Evolutionary conservation across 2,113 vertebrate species (phyloP), one percentile per base, ranked within the genome.

Genomic region (Sigmodon hispidus): DNA sequence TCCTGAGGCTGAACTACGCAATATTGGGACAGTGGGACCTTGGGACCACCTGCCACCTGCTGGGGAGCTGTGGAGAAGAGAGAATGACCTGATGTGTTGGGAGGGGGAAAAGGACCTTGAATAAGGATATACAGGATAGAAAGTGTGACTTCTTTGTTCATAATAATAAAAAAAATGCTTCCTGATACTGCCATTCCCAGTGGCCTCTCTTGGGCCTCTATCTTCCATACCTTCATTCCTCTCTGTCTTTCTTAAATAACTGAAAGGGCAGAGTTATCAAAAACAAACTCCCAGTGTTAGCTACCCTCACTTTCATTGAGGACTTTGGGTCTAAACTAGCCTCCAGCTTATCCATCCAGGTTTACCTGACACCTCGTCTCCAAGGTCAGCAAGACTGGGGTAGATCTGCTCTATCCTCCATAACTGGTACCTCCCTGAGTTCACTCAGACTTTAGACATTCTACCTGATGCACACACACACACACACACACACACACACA

Each of bases 171-270:
- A 73, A 59, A 40, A 87, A 70, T 5, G n/a, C 50, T 85, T 34
- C 83, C 29, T 3, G 5, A 77, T 40, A 86, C 4, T 26, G n/a
- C 61, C 72, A 85, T 43, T 89, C 45, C 50, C 40, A 17, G 19
- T 69, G 26, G 43, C 57, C 40, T 76, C 50, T 40, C 29, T 61
- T 43, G 15, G 45, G 5, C 57, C 40, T 48, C 34, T 34, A 40
- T 19, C 15, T 7, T 16, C 26, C 50, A 72, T 45, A 43, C 0
- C 13, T 22, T 4, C 4, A 11, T 26, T 13, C 1, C 0, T 31
- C 12, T 15, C 16, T 7, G 9, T 67, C 36, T 75, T 89, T 34
- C 92, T 90, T 40, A 50, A 65, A 12, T 6, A 40, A 84, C 21
- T 21, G 45, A 52, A 45, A n/a, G 8, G 22, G 36, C 36, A 63